Percentiles rank a stretch among this genome's conserved stretches.
phyloP scores from a whole-genome alignment of 1,140 invertebrate genomes.

The Drosophila pachea region DNA sequence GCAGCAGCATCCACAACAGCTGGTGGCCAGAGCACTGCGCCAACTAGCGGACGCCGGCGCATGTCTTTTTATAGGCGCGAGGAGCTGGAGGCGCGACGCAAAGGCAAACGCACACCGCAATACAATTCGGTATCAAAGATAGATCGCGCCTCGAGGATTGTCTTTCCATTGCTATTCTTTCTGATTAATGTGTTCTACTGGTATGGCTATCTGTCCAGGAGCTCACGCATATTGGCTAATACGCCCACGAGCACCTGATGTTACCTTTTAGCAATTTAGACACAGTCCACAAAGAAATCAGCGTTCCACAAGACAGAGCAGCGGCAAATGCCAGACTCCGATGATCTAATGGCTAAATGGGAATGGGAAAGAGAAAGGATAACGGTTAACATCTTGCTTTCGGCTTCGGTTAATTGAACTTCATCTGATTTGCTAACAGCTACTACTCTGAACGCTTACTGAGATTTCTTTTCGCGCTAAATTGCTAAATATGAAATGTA shows the following conservation, averaged over 20 bases:
- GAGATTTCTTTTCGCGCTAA: conserved; percentile 75
- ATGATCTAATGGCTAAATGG: too few species aligned
- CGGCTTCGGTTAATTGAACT: conserved; percentile 64
- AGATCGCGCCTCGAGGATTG: conserved; percentile 85
- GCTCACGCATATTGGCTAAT: conserved; percentile 80
- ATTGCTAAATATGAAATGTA: conserved; percentile 71
- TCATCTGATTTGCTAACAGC: conserved; percentile 67
- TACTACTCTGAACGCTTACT: conserved; percentile 49
- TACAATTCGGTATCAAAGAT: conserved; percentile 91
- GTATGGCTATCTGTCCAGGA: conserved; percentile 86
- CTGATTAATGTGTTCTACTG: conserved; percentile 90
- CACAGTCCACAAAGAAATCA: conserved; percentile 74
- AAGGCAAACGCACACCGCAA: conserved; percentile 81
- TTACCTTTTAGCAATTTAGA: conserved; percentile 79
- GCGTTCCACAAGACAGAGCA: conserved; percentile 52
- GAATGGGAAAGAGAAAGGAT: too few species aligned
- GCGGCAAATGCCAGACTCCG: conserved; percentile 3
- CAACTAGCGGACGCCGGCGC: conserved; percentile 55
- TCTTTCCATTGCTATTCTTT: conserved; percentile 88
- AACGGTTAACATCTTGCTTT: conserved; percentile 11
- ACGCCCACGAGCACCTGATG: conserved; percentile 75
- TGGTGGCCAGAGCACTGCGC: conserved; percentile 35
- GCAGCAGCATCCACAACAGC: conserved; percentile 40
- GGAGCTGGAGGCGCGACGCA: conserved; percentile 78
- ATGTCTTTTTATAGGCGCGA: conserved; percentile 75